Percentiles rank a stretch among this genome's conserved stretches.
Evolutionary conservation across 2,888 invertebrate genomes (phyloP).

Genomic region (Sabellastarte sp.): DNA sequence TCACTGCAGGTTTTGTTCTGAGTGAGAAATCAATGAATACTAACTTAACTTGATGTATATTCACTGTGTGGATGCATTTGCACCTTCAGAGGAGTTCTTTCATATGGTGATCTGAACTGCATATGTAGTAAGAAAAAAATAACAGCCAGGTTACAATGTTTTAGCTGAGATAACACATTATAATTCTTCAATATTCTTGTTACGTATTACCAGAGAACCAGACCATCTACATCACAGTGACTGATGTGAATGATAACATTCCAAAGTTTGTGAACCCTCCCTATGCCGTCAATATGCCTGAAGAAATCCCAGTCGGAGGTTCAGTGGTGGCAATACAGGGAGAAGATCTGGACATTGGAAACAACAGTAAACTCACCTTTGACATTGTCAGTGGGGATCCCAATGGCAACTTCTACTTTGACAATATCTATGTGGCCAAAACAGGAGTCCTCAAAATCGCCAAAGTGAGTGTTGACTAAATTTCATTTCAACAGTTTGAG

Average conservation of each 20-base stretch:
- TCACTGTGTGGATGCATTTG: too few species aligned
- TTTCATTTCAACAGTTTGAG: too few species aligned
- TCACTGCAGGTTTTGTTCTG: too few species aligned
- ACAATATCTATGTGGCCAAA: slow-evolving; percentile 19
- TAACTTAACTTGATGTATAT: too few species aligned
- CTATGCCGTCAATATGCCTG: slow-evolving; percentile 10
- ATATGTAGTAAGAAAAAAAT: too few species aligned
- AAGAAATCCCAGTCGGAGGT: slow-evolving; percentile 21
- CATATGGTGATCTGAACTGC: too few species aligned
- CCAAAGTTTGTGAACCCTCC: slow-evolving; percentile 16
- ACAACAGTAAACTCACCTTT: slow-evolving; percentile 21
- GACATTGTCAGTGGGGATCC: slow-evolving; percentile 4
- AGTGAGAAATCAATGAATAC: too few species aligned
- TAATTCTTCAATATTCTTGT: neutral
- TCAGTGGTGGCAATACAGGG: slow-evolving; percentile 19
- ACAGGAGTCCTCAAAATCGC: slow-evolving; percentile 25
- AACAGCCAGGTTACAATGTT: too few species aligned
- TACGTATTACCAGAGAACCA: neutral
- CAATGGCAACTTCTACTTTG: slow-evolving; percentile 23
- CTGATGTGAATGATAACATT: slow-evolving; percentile 39
- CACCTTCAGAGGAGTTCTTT: too few species aligned
- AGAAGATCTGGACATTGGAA: slow-evolving; percentile 20
- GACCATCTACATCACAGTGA: slow-evolving; percentile 16
- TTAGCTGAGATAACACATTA: too few species aligned
- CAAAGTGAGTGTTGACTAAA: slow-evolving; percentile 23